A percentile compares a stretch with the other conserved stretches of the same genome.
phyloP scores from a whole-genome alignment of 2,888 invertebrate genomes.

The Digitonthophagus gazella region DNA sequence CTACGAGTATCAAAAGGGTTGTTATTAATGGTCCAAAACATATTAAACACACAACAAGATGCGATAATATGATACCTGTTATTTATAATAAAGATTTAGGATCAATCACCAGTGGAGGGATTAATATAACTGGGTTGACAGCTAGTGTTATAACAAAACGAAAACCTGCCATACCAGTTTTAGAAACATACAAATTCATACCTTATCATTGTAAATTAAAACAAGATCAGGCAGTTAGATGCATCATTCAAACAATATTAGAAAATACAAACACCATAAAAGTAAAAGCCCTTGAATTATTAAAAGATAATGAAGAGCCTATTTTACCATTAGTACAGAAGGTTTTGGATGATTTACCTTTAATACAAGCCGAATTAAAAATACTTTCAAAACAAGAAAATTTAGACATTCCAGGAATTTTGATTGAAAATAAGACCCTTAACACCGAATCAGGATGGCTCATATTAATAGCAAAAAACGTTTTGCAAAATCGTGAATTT shows the following conservation, averaged over 20 bases:
- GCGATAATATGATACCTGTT: slow-evolving; percentile 38
- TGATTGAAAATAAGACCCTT: slow-evolving; percentile 63
- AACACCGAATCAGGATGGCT: slow-evolving; percentile 39
- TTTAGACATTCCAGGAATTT: slow-evolving; percentile 55
- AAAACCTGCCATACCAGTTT: slow-evolving; percentile 68
- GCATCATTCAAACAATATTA: slow-evolving; percentile 66
- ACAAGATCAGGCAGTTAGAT: slow-evolving; percentile 52
- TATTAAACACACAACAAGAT: slow-evolving; percentile 27
- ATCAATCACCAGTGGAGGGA: slow-evolving; percentile 64
- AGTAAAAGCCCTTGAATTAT: slow-evolving; percentile 58
- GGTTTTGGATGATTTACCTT: slow-evolving; percentile 65
- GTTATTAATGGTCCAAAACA: slow-evolving; percentile 30
- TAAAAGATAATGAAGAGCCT: slow-evolving; percentile 36
- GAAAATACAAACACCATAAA: slow-evolving; percentile 68
- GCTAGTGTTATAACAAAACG: slow-evolving; percentile 72
- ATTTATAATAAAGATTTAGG: slow-evolving; percentile 49
- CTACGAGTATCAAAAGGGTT: slow-evolving; percentile 49
- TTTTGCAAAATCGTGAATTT: slow-evolving; percentile 9
- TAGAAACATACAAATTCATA: slow-evolving; percentile 74
- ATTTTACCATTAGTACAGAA: slow-evolving; percentile 58
- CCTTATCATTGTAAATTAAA: slow-evolving; percentile 54
- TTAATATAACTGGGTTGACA: slow-evolving; percentile 73
- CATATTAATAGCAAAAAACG: slow-evolving; percentile 35
- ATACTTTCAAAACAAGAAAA: slow-evolving; percentile 56
- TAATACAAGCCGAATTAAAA: slow-evolving; percentile 66